A percentile compares a stretch with the other conserved stretches of the same genome.
These are phyloP conservation scores for Phortica magna DNA, from an alignment of 2,888 invertebrate species.

Conservation along the genomic window DNA sequence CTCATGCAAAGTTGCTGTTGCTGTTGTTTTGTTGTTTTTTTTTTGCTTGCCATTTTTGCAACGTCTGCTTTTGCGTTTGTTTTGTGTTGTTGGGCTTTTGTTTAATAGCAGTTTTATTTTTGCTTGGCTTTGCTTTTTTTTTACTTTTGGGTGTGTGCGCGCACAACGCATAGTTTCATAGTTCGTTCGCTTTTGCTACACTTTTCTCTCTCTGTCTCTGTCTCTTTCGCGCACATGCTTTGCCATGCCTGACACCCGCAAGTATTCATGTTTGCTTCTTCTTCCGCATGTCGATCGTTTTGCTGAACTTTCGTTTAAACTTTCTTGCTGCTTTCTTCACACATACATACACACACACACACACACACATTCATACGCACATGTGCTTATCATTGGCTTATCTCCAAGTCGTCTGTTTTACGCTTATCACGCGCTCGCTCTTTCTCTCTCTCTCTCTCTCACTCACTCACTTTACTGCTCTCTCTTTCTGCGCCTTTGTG, in stretches of 20 bases:
- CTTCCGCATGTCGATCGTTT: background rate
- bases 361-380: background rate
- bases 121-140: background rate
- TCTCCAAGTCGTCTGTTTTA: background rate
- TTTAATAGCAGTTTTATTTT: too few relatives aligned
- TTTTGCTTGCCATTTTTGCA: background rate
- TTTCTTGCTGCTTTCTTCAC: background rate
- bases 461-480: constrained; percentile 18
- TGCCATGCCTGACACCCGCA: too few relatives aligned
- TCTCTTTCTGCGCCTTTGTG: constrained; percentile 7
- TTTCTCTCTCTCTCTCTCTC: background rate
- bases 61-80: background rate
- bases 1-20: background rate
- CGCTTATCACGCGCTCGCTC: background rate
- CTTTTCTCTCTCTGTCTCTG: background rate
- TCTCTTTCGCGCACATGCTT: background rate
- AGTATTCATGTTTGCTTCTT: too few relatives aligned
- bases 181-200: background rate
- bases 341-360: background rate
- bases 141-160: background rate
- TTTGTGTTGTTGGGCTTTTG: background rate
- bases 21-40: background rate
- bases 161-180: background rate
- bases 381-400: background rate
- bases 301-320: constrained; percentile 14